phyloP scores from a whole-genome alignment of 2,797 vertebrate species.

The Loris lydekkerianus region DNA sequence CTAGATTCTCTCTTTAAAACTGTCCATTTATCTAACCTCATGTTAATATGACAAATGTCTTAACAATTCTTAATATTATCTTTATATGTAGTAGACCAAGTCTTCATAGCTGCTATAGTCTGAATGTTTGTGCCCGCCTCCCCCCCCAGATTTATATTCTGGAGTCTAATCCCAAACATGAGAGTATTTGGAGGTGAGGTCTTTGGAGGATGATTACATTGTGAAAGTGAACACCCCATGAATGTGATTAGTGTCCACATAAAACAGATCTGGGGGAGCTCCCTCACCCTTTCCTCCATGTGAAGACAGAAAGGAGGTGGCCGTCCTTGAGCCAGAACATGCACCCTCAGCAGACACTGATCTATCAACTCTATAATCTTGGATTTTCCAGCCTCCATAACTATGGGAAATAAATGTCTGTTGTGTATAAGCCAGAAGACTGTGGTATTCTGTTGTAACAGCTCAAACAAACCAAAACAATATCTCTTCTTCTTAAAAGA shows the following conservation, averaged over 20 bases:
- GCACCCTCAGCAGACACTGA: background rate
- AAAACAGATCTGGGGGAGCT: background rate
- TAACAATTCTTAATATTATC: background rate
- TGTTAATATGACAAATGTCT: background rate
- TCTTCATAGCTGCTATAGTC: background rate
- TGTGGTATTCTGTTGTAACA: background rate
- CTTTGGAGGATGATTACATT: background rate
- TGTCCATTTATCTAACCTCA: background rate
- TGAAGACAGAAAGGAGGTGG: background rate
- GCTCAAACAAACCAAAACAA: background rate
- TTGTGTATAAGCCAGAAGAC: background rate
- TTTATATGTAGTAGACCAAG: background rate
- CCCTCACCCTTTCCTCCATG: background rate
- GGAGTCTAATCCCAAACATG: background rate
- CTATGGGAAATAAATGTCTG: background rate
- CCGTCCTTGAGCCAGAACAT: too few relatives aligned
- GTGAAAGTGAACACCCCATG: background rate
- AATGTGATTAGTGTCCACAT: background rate
- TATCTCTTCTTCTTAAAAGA: background rate
- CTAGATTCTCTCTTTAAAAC: background rate
- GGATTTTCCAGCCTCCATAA: background rate
- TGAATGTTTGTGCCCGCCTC: background rate
- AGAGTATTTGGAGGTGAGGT: background rate
- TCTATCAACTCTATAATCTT: background rate
- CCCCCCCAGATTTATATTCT: background rate